These are phyloP conservation scores for Formicarius rufipectus DNA, from an alignment of 2,113 vertebrate species.

Conservation along the genomic window DNA sequence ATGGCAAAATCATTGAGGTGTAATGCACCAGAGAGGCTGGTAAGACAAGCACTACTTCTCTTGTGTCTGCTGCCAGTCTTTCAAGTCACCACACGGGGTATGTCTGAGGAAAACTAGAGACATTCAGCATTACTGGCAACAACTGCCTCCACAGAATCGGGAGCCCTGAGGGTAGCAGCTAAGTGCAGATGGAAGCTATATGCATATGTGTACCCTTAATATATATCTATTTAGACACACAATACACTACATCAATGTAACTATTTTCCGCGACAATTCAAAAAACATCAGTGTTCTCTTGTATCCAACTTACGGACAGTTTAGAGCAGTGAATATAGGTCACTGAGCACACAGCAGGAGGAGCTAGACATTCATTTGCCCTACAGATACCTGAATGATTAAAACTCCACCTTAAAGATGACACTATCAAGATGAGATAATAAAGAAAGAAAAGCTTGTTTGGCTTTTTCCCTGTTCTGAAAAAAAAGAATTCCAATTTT, in stretches of 20 bases:
- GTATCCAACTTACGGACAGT: background rate
- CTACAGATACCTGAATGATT: background rate
- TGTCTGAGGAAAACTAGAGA: background rate
- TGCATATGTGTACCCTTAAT: background rate
- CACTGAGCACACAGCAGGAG: background rate
- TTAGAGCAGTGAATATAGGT: background rate
- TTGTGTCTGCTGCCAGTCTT: background rate
- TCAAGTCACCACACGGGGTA: background rate
- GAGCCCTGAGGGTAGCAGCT: background rate
- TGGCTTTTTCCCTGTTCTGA: background rate
- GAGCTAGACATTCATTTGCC: background rate
- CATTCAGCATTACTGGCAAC: background rate
- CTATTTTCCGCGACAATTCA: background rate
- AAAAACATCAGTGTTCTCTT: background rate
- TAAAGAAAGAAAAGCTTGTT: background rate
- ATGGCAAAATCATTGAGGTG: background rate
- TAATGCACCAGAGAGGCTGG: background rate
- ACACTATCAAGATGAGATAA: background rate
- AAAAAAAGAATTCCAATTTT: background rate
- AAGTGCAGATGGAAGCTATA: background rate
- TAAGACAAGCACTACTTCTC: background rate
- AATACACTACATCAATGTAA: background rate
- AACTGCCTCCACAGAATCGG: background rate
- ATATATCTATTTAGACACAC: background rate
- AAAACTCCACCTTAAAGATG: background rate